A percentile compares a stretch with the other conserved stretches of the same genome.
phyloP scores from a whole-genome alignment of 1,140 invertebrate species.

The Drosophila kikkawai region DNA sequence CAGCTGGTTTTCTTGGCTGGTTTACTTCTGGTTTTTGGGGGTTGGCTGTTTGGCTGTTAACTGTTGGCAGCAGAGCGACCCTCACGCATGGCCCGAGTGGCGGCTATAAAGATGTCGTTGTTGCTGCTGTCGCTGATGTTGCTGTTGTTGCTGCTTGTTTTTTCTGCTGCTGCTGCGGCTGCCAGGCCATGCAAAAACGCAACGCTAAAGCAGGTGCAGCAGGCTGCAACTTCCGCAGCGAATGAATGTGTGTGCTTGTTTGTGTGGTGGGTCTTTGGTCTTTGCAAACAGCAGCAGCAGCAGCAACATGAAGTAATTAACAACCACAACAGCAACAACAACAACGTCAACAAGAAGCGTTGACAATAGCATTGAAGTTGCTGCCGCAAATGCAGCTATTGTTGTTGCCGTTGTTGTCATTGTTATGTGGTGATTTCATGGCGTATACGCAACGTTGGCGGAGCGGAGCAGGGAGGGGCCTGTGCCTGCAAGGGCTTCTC shows the following conservation, averaged over 20 bases:
- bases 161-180: slow-evolving; percentile 38
- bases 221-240: slow-evolving; percentile 78
- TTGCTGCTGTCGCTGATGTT: slow-evolving; percentile 26
- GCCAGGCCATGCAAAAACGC: slow-evolving; percentile 66
- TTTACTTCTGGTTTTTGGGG: slow-evolving; percentile 46
- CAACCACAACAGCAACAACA: slow-evolving; percentile 65
- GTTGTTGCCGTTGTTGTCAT: slow-evolving; percentile 57
- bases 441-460: slow-evolving; percentile 72
- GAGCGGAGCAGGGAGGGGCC: not conserved
- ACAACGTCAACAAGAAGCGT: slow-evolving; percentile 64
- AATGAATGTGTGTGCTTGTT: slow-evolving; percentile 37
- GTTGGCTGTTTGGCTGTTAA: slow-evolving; percentile 52
- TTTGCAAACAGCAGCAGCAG: slow-evolving; percentile 60
- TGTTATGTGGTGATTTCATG: slow-evolving; percentile 71
- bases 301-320: slow-evolving; percentile 80
- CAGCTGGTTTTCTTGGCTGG: slow-evolving; percentile 42
- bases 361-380: slow-evolving; percentile 80
- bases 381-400: slow-evolving; percentile 47
- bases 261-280: slow-evolving; percentile 61
- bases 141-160: slow-evolving; percentile 37
- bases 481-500: slow-evolving; percentile 14
- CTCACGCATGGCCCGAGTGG: slow-evolving; percentile 66
- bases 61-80: slow-evolving; percentile 48
- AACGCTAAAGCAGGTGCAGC: slow-evolving; percentile 80
- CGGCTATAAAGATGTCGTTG: slow-evolving; percentile 80